Conservation (phyloP, 2,888 invertebrate species). For the Brenthis ino region DNA sequence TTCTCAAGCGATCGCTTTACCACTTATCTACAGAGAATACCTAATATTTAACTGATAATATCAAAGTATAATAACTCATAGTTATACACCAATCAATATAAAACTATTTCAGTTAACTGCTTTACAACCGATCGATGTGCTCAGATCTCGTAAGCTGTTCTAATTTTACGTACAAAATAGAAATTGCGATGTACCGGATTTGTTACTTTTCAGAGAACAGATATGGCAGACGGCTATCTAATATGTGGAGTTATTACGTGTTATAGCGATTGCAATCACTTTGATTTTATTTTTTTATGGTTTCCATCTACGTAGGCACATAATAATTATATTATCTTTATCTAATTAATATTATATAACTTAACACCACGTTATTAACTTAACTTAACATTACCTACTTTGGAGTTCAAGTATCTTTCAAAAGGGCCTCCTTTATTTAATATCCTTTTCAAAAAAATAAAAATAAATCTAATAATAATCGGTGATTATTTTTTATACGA, state of each 20-base stretch:
- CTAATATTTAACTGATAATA: too few species aligned
- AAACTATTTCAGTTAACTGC: background rate
- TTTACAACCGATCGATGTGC: background rate
- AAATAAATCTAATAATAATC: too few species aligned
- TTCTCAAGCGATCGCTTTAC: too few species aligned
- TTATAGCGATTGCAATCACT: constrained; percentile 15
- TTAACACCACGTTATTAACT: too few species aligned
- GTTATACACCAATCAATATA: background rate
- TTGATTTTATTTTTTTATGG: background rate
- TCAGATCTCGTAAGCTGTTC: constrained; percentile 7
- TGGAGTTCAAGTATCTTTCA: background rate
- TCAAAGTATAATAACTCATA: background rate
- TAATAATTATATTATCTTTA: too few species aligned
- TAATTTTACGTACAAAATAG: constrained; percentile 23
- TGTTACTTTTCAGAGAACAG: constrained; percentile 63
- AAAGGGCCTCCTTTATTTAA: background rate
- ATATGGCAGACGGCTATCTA: constrained; percentile 50
- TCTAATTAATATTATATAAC: too few species aligned
- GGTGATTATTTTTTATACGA: too few species aligned
- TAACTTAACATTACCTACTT: too few species aligned
- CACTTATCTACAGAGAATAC: too few species aligned
- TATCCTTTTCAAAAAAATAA: too few species aligned
- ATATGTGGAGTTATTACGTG: constrained; percentile 50
- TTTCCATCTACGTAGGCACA: too few species aligned
- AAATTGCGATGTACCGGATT: constrained; percentile 49